Percentiles rank a stretch among this genome's conserved stretches.
Evolutionary conservation across 2,797 vertebrate species (phyloP).

Genomic region (Protonibea diacanthus): DNA sequence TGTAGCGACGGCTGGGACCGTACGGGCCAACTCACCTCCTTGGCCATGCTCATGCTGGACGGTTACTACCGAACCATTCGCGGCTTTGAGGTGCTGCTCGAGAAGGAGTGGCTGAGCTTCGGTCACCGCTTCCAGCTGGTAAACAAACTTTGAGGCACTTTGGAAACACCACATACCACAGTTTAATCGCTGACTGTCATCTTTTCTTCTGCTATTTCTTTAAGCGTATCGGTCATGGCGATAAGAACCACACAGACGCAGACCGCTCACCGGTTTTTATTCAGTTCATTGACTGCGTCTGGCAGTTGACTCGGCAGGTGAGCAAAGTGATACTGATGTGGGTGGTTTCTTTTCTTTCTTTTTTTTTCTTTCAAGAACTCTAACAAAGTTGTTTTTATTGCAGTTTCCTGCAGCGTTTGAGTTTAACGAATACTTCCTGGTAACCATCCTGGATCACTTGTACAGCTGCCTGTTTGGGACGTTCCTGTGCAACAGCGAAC

Average conservation of each 20-base stretch:
- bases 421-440: conserved; percentile 96
- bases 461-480: conserved; percentile 98
- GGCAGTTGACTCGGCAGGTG: conserved; percentile 99
- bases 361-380: neutral
- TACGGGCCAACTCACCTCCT: conserved; percentile 94
- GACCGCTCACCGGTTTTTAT: conserved; percentile 97
- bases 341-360: neutral
- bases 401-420: conserved; percentile 98
- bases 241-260: conserved; percentile 96
- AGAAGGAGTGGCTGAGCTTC: conserved; percentile 98
- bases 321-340: neutral
- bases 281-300: conserved; percentile 98
- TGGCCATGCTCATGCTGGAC: conserved; percentile 97
- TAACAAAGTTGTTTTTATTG: conserved; percentile 36
- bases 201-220: conserved; percentile 23
- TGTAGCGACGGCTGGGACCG: conserved; percentile 99
- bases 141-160: conserved; percentile 46
- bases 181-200: conserved; percentile 4
- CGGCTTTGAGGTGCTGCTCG: conserved; percentile 94
- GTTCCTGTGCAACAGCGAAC: conserved; percentile 96
- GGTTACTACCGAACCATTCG: conserved; percentile 92
- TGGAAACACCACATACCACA: too few species aligned
- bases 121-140: conserved; percentile 98
- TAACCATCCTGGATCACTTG: conserved; percentile 96
- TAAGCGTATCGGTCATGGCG: conserved; percentile 96